These are phyloP conservation scores for Hypothenemus hampei DNA, from an alignment of 1,140 invertebrate genomes.

Conservation along the genomic window DNA sequence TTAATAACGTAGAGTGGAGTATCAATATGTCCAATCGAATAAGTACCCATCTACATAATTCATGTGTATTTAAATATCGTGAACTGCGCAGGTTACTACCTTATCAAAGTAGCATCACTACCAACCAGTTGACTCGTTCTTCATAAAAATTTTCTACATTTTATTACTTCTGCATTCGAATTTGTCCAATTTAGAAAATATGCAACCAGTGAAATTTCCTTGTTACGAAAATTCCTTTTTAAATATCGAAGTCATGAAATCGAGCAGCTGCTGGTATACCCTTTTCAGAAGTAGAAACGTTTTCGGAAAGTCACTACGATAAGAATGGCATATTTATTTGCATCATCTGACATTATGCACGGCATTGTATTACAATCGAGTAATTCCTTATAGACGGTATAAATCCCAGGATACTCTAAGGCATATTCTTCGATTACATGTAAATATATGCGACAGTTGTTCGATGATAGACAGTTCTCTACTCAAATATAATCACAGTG, in stretches of 20 bases:
- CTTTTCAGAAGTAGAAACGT: conserved; percentile 22
- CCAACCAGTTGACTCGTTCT: conserved; percentile 21
- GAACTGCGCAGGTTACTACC: conserved; percentile 42
- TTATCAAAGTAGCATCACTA: conserved; percentile 42
- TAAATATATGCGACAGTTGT: conserved; percentile 9
- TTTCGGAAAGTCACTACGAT: conserved; percentile 22
- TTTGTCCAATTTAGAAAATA: background rate
- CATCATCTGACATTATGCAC: conserved; percentile 24
- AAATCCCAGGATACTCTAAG: conserved; percentile 13
- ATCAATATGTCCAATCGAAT: conserved; percentile 47
- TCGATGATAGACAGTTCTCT: background rate
- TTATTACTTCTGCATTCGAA: conserved; percentile 3
- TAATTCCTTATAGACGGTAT: conserved; percentile 19
- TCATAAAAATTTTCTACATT: conserved; percentile 12
- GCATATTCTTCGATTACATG: conserved; percentile 17
- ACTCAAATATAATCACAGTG: too few species aligned
- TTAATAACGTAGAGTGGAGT: conserved; percentile 44
- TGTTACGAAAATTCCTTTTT: too few species aligned
- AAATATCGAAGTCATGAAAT: conserved; percentile 19
- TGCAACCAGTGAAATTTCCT: too few species aligned
- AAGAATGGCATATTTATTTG: conserved; percentile 17
- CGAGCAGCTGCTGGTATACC: conserved; percentile 16
- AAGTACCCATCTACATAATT: conserved; percentile 46
- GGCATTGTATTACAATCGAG: conserved; percentile 24
- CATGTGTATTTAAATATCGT: conserved; percentile 45